Base-by-base conservation (phyloP, 2,888 invertebrate species). In the Eurois occulta region DNA sequence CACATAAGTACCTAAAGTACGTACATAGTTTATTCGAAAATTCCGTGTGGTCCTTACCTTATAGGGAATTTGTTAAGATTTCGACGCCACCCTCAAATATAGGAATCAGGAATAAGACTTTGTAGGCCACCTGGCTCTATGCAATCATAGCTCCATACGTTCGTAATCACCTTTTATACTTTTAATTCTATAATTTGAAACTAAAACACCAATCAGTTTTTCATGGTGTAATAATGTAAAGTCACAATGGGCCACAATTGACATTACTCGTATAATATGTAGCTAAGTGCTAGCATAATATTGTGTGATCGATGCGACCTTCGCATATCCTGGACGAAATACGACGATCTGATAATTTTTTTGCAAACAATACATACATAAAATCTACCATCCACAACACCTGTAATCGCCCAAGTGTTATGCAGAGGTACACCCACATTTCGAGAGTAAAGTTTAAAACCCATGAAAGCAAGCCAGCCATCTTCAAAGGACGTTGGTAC, bases 271-370 rank as follows among this genome's bases (percentile, higher is more conserved):
- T 52, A 16, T 28, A 7, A 16, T 21, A 46, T 68, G 8, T 24
- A 52, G 4, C 55, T 48, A 72, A 35, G 28, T 28, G 28, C 28
- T 58, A 28, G 58, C 18, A 4, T 32, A 55, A 4, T 32, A 55
- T 46, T 64, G 52, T 62, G 28, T 38, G 43, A 52, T 46, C 16
- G 6, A 41, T 16, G 24, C 21, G 48, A 28, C 65, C 80, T 79
- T 73, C 48, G 18, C 21, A 7, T 62, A 79, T 38, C 60, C 74
- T 74, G 16, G 10, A 52, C n/a, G 16, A n/a, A 46, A 75, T 24
- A 7, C 10, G n/a, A 46, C 67, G 6, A 62, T 68, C 62, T 46
- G 62, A 68, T 66, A 28, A 72, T 18, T n/a, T 21, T 21, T 18
- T 16, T 35, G 11, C 64, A 13, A 13, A 64, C 13, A 64, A 35